phyloP scores from a whole-genome alignment of 2,797 vertebrate species.

The Merluccius polli region DNA sequence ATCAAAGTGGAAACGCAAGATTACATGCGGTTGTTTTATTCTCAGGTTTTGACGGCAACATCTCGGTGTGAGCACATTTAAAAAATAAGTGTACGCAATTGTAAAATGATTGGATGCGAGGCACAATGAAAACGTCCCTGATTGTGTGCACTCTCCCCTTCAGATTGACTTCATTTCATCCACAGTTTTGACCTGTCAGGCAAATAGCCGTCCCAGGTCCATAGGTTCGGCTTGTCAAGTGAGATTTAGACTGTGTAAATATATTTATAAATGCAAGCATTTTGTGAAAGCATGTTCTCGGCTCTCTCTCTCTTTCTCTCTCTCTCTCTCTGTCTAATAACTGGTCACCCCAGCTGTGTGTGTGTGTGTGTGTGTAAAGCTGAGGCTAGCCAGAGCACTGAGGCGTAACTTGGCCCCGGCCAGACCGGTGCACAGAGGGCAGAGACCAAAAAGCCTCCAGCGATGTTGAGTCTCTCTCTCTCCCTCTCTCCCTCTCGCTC shows the following conservation, averaged over 20 bases:
- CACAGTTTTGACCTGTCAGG: conserved; percentile 55
- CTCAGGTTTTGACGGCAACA: background rate
- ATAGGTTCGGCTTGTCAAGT: conserved; percentile 3
- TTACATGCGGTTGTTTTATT: background rate
- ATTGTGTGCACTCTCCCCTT: too few relatives aligned
- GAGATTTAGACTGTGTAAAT: conserved; percentile 59
- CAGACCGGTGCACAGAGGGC: conserved; percentile 73
- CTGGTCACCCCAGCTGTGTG: conserved; percentile 74
- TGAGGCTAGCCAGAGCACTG: conserved; percentile 69
- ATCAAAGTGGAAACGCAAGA: background rate
- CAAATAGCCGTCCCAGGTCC: conserved; percentile 5
- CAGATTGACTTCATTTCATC: conserved; percentile 22
- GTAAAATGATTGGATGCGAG: too few relatives aligned
- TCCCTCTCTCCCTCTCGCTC: conserved; percentile 35
- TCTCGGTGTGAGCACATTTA: background rate
- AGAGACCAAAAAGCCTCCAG: conserved; percentile 77
- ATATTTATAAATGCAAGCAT: conserved; percentile 73
- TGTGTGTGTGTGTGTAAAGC: conserved; percentile 60
- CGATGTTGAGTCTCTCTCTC: conserved; percentile 55
- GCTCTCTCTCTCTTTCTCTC: conserved; percentile 67
- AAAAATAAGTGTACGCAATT: too few relatives aligned
- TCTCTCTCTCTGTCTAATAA: conserved; percentile 76
- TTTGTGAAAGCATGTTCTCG: conserved; percentile 68
- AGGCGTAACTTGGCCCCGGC: conserved; percentile 79
- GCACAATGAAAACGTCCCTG: too few relatives aligned